Evolutionary conservation across 2,797 vertebrate species (phyloP).

Genomic region (Sylvilagus floridanus): DNA sequence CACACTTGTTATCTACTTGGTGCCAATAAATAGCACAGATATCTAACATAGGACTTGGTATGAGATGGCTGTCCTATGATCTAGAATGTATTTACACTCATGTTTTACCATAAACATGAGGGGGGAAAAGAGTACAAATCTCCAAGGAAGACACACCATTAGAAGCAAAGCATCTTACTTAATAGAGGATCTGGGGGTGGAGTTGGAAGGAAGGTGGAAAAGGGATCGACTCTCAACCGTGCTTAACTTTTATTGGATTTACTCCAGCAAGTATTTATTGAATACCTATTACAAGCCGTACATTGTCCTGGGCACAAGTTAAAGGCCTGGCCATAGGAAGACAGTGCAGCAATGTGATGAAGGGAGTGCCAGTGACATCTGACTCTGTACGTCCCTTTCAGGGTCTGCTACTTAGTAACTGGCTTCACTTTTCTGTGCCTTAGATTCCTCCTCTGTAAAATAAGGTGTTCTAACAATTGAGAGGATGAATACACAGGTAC

Average conservation of each 20-base stretch:
- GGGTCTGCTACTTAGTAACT: not conserved
- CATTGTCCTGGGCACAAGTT: not conserved
- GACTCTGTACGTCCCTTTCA: not conserved
- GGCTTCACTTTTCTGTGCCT: not conserved
- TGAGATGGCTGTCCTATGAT: not conserved
- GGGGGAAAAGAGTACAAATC: not conserved
- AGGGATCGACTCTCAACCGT: not conserved
- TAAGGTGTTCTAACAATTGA: not conserved
- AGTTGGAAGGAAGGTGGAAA: not conserved
- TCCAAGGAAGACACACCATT: not conserved
- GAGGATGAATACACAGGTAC: not conserved
- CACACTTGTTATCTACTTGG: not conserved
- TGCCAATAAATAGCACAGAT: not conserved
- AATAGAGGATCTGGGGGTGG: not conserved
- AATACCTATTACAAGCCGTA: not conserved
- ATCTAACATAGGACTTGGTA: not conserved
- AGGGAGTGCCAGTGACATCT: not conserved
- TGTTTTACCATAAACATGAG: slow-evolving; percentile 11
- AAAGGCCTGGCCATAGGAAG: not conserved
- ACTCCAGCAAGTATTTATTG: not conserved
- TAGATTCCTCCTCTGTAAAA: slow-evolving; percentile 33
- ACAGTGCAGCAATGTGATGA: not conserved
- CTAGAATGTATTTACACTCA: slow-evolving; percentile 26
- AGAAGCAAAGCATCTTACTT: not conserved
- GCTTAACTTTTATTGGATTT: not conserved